A percentile compares a stretch with the other conserved stretches of the same genome.
Conservation (phyloP, 2,888 invertebrate species). For the Cinara cedri region DNA sequence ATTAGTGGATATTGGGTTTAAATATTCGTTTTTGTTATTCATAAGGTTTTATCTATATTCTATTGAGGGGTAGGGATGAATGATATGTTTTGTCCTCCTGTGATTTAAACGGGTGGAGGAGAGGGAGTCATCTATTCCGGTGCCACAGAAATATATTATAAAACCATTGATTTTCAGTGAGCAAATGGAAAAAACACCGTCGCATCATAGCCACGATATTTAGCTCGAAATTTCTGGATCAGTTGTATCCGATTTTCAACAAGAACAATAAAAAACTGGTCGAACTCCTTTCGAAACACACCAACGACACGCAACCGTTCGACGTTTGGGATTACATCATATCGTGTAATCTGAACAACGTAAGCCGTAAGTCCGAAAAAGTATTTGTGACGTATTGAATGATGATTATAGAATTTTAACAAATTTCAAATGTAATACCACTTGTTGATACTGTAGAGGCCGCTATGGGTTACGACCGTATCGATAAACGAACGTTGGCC, state of each 20-base stretch:
- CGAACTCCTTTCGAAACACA: constrained; percentile 61
- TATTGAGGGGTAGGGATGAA: no score
- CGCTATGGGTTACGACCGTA: constrained; percentile 58
- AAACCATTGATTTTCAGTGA: constrained; percentile 61
- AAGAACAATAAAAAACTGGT: constrained; percentile 63
- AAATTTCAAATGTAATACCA: no score
- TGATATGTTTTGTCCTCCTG: no score
- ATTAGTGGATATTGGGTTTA: no score
- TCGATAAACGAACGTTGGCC: constrained; percentile 57
- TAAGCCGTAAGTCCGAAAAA: constrained; percentile 59
- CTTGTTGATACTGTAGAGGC: constrained; percentile 58
- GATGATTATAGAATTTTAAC: no score
- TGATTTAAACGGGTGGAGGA: no score
- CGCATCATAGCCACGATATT: constrained; percentile 65
- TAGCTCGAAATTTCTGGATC: constrained; percentile 64
- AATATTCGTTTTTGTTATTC: no score
- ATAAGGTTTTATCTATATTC: no score
- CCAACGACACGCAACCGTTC: constrained; percentile 58
- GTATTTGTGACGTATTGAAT: background rate
- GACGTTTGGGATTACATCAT: constrained; percentile 59
- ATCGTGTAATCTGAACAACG: constrained; percentile 59
- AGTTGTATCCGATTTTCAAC: constrained; percentile 63
- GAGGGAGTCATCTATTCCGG: no score
- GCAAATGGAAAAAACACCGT: constrained; percentile 64
- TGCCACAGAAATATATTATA: no score